Base-by-base conservation (phyloP, 2,888 invertebrate genomes). In the Tiliacea aurago region DNA sequence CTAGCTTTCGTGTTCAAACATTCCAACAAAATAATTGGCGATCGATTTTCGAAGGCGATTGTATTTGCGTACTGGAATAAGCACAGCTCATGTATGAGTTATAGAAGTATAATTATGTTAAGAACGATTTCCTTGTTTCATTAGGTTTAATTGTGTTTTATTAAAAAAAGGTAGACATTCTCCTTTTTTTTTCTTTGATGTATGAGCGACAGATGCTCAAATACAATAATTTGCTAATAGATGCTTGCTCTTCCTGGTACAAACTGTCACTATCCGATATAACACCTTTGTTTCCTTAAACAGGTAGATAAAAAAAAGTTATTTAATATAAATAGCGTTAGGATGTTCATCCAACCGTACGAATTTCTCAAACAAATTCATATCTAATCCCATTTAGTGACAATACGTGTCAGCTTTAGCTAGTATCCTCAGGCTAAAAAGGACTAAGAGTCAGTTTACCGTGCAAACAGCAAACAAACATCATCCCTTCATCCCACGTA, bases 401-500 rank as follows among this genome's bases (percentile, higher is more conserved):
- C 73, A 86, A 87, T 78, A 74, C 70, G 2, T 70, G 75, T 73
- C 84, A 70, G 66, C 23, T 80, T 80, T 75, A 70, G 49, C 62
- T 23, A 69, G 68, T 73, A 70, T 75, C 59, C 37, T 74, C 23
- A 43, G 56, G 64, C 64, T 72, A 51, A 72, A 28, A 76, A 85
- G 69, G 63, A 56, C 67, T 71, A 66, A 77, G 73, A 86, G 77
- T 76, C 76, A 79, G 70, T 87, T 77, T 71, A 73, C 84, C 69
- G 73, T 78, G 76, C 77, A 80, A 83, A 84, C 82, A 87, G 55
- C 80, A 86, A 80, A 81, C 81, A 86, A 86, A 84, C 73, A 75
- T 51, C 11, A 20, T 58, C 73, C 70, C 49, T n/a, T n/a, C n/a
- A n/a, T n/a, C n/a, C n/a, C n/a, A n/a, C n/a, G n/a, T n/a, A n/a